Conservation (phyloP, 2,797 vertebrate species). For the Oreochromis mossambicus region DNA sequence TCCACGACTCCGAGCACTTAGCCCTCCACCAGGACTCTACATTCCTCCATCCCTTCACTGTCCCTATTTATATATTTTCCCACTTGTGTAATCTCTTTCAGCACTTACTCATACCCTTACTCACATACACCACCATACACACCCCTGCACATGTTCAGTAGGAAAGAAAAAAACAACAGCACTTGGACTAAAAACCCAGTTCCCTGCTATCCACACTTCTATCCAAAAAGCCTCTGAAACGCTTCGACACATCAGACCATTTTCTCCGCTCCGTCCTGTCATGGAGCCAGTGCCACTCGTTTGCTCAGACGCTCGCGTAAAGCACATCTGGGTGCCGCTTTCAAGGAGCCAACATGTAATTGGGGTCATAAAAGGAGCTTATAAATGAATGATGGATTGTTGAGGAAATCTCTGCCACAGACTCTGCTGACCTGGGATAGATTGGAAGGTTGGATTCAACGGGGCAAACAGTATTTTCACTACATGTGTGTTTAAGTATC, state of each 20-base stretch:
- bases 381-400: conserved; percentile 71
- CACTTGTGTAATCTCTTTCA: conserved; percentile 4
- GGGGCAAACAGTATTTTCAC: neutral
- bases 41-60: neutral
- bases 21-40: conserved; percentile 1
- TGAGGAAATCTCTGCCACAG: conserved; percentile 42
- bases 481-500: neutral
- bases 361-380: conserved; percentile 60
- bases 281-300: conserved; percentile 48
- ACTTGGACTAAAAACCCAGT: conserved; percentile 26
- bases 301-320: neutral
- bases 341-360: conserved; percentile 49
- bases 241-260: neutral
- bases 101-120: conserved; percentile 6
- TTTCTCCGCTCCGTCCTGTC: conserved; percentile 10
- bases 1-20: conserved; percentile 5
- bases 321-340: conserved; percentile 46
- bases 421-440: conserved; percentile 1
- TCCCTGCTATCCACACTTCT: neutral
- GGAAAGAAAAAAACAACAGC: neutral
- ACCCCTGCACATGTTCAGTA: neutral
- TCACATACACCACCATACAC: conserved; percentile 3
- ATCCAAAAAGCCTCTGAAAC: conserved; percentile 22
- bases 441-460: neutral
- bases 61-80: conserved; percentile 9